Conservation (phyloP, 2,113 vertebrate species). For the Octodon degus region DNA sequence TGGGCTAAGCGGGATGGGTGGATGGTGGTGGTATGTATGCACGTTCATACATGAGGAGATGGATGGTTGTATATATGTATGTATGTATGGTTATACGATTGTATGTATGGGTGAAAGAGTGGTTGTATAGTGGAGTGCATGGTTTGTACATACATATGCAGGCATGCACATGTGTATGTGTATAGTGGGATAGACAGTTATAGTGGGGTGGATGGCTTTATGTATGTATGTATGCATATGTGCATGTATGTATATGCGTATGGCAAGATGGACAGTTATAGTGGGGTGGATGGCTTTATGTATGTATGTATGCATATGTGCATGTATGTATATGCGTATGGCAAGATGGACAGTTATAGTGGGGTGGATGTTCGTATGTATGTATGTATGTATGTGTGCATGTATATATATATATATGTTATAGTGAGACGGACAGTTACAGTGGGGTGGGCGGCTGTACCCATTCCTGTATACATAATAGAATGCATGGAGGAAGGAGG, state of each 20-base stretch:
- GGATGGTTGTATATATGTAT: not conserved
- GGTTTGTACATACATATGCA: not conserved
- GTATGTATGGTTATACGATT: not conserved
- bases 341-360: not conserved
- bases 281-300: not conserved
- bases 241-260: too few relatives aligned
- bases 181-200: too few relatives aligned
- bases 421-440: not conserved
- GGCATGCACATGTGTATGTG: not conserved
- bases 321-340: too few relatives aligned
- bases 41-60: not conserved
- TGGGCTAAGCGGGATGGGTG: too few relatives aligned
- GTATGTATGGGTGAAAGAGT: accelerated
- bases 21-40: too few relatives aligned
- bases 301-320: not conserved
- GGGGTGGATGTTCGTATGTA: not conserved
- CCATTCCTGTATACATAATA: accelerated
- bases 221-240: too few relatives aligned
- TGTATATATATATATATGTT: too few relatives aligned
- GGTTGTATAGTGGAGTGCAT: not conserved
- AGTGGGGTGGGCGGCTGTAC: not conserved
- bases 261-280: not conserved
- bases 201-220: not conserved
- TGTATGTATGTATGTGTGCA: not conserved
- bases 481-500: not conserved